Conservation (phyloP, 2,113 vertebrate genomes). For the Sinocyclocheilus anophthalmus region DNA sequence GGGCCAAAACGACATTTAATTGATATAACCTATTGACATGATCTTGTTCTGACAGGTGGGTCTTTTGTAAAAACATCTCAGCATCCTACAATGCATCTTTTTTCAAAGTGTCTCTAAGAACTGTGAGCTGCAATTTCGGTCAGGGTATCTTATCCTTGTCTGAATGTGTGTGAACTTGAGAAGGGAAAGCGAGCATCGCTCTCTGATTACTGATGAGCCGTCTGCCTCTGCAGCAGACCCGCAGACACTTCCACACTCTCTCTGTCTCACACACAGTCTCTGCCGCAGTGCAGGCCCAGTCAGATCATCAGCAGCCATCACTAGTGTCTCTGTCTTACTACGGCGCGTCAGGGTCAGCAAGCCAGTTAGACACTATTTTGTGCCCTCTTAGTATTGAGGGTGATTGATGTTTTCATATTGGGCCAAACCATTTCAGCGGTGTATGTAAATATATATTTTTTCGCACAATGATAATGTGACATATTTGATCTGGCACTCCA, state of each 20-base stretch:
- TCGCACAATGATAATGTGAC: slow-evolving; percentile 47
- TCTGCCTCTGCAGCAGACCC: slow-evolving; percentile 63
- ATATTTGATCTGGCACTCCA: slow-evolving; percentile 42
- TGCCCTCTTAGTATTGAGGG: not conserved
- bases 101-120: slow-evolving; percentile 5
- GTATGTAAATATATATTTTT: slow-evolving; percentile 5
- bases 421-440: not conserved
- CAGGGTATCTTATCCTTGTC: not conserved
- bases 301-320: slow-evolving; percentile 65
- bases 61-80: slow-evolving; percentile 9
- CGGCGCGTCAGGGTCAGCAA: not conserved
- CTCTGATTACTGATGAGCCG: slow-evolving; percentile 71
- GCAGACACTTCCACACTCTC: slow-evolving; percentile 36
- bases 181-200: slow-evolving; percentile 55
- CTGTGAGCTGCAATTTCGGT: slow-evolving; percentile 28
- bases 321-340: slow-evolving; percentile 14
- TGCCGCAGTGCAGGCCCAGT: slow-evolving; percentile 77
- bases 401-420: slow-evolving; percentile 4
- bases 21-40: not conserved
- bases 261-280: slow-evolving; percentile 56
- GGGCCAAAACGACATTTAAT: not conserved
- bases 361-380: not conserved
- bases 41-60: not conserved
- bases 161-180: slow-evolving; percentile 46
- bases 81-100: not conserved